Evolutionary conservation across 37 sponge, comb jelly and placozoan species (phyloP).

Genomic region (Crambe crambe): DNA sequence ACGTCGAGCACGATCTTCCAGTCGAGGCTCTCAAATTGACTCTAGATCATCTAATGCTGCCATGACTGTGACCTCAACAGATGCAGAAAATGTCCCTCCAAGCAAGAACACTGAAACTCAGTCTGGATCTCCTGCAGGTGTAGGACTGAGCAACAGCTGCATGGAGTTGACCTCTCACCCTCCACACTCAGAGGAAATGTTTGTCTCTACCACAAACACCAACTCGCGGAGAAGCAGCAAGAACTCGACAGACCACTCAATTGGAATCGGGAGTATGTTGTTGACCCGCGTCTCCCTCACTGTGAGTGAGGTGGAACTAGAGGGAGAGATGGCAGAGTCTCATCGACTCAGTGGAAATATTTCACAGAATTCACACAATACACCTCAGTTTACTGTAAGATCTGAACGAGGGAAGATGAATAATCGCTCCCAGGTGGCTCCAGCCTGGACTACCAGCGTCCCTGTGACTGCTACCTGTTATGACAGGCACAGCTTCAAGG

Average conservation of each 20-base stretch:
- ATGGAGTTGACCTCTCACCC: constrained; percentile 17
- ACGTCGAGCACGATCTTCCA: background rate
- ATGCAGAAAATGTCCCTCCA: background rate
- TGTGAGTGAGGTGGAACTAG: background rate
- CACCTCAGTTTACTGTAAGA: background rate
- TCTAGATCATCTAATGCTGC: background rate
- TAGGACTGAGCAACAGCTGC: constrained; percentile 56
- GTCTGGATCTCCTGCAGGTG: constrained; percentile 1
- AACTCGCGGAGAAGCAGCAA: constrained; percentile 5
- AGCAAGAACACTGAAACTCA: background rate
- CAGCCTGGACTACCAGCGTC: background rate
- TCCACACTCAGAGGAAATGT: background rate
- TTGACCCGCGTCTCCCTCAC: constrained; percentile 1
- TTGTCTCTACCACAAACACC: background rate
- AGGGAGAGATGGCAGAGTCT: background rate
- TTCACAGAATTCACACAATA: too few species aligned
- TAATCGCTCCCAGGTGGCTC: constrained; percentile 27
- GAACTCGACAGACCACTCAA: constrained; percentile 15
- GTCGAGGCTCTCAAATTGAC: background rate
- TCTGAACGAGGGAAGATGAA: background rate
- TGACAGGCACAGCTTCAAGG: background rate
- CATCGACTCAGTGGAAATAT: background rate
- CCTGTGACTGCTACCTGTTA: background rate
- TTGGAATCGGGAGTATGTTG: constrained; percentile 12
- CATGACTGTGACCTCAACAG: background rate